Percentiles rank a stretch among this genome's conserved stretches.
phyloP scores from a whole-genome alignment of 2,888 invertebrate genomes.

The Frankliniella intonsa region DNA sequence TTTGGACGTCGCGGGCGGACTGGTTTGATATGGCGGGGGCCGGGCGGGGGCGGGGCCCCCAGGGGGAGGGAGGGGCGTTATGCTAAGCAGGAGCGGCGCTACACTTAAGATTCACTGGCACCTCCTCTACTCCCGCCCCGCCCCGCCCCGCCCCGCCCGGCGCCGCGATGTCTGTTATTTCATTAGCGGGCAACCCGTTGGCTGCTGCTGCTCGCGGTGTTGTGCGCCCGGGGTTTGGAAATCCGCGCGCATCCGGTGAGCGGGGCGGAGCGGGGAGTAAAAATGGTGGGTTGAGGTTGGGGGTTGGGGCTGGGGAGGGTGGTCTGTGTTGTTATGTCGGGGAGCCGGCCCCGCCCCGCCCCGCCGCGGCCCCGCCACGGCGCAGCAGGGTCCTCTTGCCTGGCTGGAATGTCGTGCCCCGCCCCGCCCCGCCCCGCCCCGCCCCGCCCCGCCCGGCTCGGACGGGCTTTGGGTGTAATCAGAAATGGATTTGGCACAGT shows the following conservation, averaged over 20 bases:
- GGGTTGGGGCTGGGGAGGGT: not conserved
- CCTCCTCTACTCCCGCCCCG: not conserved
- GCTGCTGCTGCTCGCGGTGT: not conserved
- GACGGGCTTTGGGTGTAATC: conserved; percentile 19
- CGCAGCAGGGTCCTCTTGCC: not conserved
- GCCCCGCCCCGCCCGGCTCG: no score
- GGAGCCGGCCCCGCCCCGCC: not conserved
- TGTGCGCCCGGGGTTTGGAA: not conserved
- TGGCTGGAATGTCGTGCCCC: conserved; percentile 1
- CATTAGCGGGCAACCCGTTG: conserved; percentile 12
- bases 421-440: no score
- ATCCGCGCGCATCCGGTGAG: not conserved
- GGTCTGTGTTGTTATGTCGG: conserved; percentile 15
- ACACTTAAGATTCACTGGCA: conserved; percentile 22
- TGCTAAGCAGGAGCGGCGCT: conserved; percentile 8
- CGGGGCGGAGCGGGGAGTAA: not conserved
- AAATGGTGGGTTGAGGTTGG: not conserved
- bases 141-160: not conserved
- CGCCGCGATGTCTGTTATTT: not conserved
- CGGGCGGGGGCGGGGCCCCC: not conserved
- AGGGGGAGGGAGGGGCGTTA: not conserved
- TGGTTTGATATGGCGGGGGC: not conserved
- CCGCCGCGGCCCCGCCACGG: not conserved
- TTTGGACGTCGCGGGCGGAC: conserved; percentile 6
- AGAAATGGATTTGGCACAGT: conserved; percentile 26